Conservation (phyloP, 2,113 vertebrate genomes). For the Peromyscus leucopus region DNA sequence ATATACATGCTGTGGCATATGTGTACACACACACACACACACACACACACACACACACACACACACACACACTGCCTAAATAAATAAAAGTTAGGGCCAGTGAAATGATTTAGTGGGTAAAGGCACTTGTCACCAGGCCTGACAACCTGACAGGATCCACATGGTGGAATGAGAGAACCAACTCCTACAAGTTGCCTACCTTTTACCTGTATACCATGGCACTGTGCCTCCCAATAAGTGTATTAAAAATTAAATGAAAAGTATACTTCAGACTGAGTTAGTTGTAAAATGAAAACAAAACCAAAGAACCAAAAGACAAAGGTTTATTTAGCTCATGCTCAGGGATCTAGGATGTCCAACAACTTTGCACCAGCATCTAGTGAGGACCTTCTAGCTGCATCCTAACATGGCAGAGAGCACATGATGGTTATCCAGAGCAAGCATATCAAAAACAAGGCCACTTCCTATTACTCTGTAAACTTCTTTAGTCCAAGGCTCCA, state of each 20-base stretch:
- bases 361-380: neutral
- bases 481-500: neutral
- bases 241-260: neutral
- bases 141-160: neutral
- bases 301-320: neutral
- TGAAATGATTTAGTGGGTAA: neutral
- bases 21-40: neutral
- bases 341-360: neutral
- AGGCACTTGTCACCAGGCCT: neutral
- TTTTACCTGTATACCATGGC: neutral
- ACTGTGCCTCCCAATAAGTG: too few species aligned
- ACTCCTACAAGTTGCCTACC: neutral
- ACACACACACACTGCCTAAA: too few species aligned
- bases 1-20: neutral
- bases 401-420: neutral
- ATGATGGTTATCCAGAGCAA: neutral
- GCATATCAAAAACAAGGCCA: neutral
- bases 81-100: neutral
- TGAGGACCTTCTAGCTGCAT: neutral
- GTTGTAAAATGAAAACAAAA: neutral
- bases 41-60: neutral
- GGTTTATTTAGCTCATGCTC: neutral
- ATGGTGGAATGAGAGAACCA: neutral
- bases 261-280: neutral
- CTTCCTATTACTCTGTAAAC: neutral